Percentiles rank a stretch among this genome's conserved stretches.
Conservation (phyloP, 2,797 vertebrate genomes). For the Lithobates sylvaticus region DNA sequence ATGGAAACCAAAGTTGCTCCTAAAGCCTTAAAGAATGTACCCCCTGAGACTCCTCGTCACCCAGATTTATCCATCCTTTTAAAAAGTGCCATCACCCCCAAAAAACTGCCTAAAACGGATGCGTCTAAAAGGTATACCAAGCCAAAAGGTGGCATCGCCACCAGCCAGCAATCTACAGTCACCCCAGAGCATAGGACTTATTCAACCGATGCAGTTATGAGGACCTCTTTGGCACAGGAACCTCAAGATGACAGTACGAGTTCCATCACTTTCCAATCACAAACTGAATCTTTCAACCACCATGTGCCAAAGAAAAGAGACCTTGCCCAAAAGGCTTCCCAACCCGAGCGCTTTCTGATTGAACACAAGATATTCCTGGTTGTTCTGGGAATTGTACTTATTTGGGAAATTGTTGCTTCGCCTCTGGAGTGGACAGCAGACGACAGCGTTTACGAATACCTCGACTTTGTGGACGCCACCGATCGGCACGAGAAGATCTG, state of each 20-base stretch:
- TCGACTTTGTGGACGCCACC: constrained; percentile 86
- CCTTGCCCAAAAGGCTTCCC: background rate
- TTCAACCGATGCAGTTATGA: background rate
- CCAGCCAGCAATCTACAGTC: background rate
- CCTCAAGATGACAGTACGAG: background rate
- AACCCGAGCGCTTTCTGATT: constrained; percentile 72
- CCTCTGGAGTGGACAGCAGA: constrained; percentile 82
- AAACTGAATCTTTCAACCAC: constrained; percentile 12
- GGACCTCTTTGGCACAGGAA: background rate
- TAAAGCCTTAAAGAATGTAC: background rate
- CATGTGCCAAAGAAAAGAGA: background rate
- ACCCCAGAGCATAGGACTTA: background rate
- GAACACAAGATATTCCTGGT: constrained; percentile 81
- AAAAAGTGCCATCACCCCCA: background rate
- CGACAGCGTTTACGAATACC: constrained; percentile 87
- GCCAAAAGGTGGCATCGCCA: background rate
- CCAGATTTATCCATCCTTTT: background rate
- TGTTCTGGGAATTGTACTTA: constrained; percentile 72
- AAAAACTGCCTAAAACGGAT: background rate
- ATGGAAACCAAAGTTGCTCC: background rate
- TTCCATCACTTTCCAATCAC: background rate
- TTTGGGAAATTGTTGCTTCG: constrained; percentile 80
- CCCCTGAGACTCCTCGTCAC: background rate
- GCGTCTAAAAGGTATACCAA: background rate
- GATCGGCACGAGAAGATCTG: constrained; percentile 76